Evolutionary conservation across 2,797 vertebrate species (phyloP), one percentile per base, ranked within the genome.

Genomic region (Gephyroberyx darwinii): DNA sequence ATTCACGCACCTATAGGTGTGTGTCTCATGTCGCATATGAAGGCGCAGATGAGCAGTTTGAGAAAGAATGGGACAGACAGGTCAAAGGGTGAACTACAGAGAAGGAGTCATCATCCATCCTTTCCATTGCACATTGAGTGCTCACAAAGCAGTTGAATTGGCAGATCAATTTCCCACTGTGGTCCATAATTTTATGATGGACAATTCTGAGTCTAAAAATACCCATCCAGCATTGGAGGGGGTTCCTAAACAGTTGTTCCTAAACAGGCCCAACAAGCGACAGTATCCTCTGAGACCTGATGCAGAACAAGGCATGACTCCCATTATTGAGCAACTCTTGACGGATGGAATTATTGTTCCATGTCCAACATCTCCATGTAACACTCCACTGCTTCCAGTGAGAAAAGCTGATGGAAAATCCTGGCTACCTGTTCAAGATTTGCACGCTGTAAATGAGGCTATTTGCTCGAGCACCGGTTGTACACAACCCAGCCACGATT

Each of bases 221-320:
- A 7, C 33, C 33, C 33, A 33, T 7, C 33, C 7, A 33, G 33
- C 33, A 33, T 33, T 33, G 33, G 7, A 33, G 33, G 33, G 33
- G 33, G 33, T 33, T 5, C 33, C 33, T 7, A 5, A 33, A 33
- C 2, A 33, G 55, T 57, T 0, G 16, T 9, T 35, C 33, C 56
- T 2, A 39, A 58, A 59, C 14, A 39, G 57, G 35, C 37, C 57
- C 17, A 39, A 41, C 10, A 41, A 22, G 12, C 8, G 5, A 16
- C 57, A 59, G 35, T 59, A 59, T 5, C 57, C 56, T 19, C 12
- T 59, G 9, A 19, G 35, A 13, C 35, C 56, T 19, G 56, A 41
- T 20, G 37, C 35, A 2, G 37, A 39, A 5, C 35, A 39, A 13
- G 56, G 56, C 37, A 56, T 56, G 14, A 17, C 4, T 8, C 14